These are phyloP conservation scores for Drosophila borealis DNA, from an alignment of 2,888 invertebrate genomes.

Conservation along the genomic window DNA sequence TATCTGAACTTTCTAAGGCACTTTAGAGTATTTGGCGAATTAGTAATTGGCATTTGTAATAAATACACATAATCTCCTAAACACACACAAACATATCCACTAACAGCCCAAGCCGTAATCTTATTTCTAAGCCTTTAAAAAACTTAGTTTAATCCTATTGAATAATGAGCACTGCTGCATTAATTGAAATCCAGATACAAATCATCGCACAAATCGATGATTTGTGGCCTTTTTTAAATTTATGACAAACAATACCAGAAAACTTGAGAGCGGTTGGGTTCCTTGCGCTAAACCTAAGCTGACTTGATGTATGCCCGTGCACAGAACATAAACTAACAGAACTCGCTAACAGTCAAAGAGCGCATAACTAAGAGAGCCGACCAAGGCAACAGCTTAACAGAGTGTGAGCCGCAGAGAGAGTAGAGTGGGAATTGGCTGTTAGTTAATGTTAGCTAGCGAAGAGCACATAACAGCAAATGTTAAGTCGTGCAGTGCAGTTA, in stretches of 20 bases:
- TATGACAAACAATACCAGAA: slow-evolving; percentile 30
- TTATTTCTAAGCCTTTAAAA: neutral
- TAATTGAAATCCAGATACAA: slow-evolving; percentile 41
- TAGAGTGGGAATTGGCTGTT: neutral
- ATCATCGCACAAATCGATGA: slow-evolving; percentile 38
- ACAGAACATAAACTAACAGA: neutral
- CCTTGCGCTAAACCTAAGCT: slow-evolving; percentile 13
- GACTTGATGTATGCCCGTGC: slow-evolving; percentile 27
- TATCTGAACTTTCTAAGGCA: no score
- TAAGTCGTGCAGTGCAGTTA: neutral
- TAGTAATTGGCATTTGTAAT: no score
- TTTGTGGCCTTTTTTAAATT: slow-evolving; percentile 36
- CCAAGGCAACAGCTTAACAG: slow-evolving; percentile 7
- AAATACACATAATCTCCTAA: neutral
- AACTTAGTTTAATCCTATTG: slow-evolving; percentile 1
- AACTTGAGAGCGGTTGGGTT: slow-evolving; percentile 14
- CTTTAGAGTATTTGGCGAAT: no score
- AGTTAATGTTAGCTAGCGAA: neutral
- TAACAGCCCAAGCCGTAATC: neutral
- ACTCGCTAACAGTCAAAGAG: slow-evolving; percentile 38
- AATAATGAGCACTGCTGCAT: slow-evolving; percentile 33
- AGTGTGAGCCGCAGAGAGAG: neutral
- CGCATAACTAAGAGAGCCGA: neutral
- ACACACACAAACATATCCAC: neutral
- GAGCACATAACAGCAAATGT: slow-evolving; percentile 19